phyloP scores from a whole-genome alignment of 2,888 invertebrate species.

The Chromoteleia sp. region DNA sequence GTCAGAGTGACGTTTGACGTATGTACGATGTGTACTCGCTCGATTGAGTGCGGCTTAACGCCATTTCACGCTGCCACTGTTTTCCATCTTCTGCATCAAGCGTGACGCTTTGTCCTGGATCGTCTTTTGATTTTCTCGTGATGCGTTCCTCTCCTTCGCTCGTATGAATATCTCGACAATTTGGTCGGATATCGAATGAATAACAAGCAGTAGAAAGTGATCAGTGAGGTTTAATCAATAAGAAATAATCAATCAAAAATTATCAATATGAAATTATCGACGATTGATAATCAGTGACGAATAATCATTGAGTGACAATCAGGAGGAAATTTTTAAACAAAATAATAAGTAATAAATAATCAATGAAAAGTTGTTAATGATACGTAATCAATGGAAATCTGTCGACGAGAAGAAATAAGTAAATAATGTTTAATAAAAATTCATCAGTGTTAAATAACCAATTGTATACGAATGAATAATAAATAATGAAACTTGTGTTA shows the following conservation, averaged over 20 bases:
- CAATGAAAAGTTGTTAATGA: no score
- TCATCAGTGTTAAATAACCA: no score
- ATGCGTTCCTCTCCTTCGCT: not conserved
- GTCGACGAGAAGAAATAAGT: no score
- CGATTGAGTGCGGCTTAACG: slow-evolving; percentile 80
- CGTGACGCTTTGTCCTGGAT: slow-evolving; percentile 36
- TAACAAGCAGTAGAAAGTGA: not conserved
- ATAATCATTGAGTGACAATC: no score
- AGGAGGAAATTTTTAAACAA: no score
- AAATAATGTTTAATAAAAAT: no score
- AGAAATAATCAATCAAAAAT: not conserved
- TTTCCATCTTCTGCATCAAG: slow-evolving; percentile 44
- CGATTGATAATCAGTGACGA: no score
- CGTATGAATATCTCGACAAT: slow-evolving; percentile 8
- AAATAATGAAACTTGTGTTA: no score
- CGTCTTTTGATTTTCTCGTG: slow-evolving; percentile 41
- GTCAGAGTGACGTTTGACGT: slow-evolving; percentile 76
- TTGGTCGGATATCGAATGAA: not conserved
- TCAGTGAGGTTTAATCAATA: not conserved
- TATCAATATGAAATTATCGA: no score
- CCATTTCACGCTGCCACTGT: slow-evolving; percentile 74
- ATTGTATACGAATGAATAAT: no score
- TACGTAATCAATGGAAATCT: no score
- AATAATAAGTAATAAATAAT: no score
- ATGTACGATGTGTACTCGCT: slow-evolving; percentile 74